Evolutionary conservation across 2,888 invertebrate species (phyloP), one percentile per base, ranked within the genome.

Genomic region (Chaitophorus viminalis): DNA sequence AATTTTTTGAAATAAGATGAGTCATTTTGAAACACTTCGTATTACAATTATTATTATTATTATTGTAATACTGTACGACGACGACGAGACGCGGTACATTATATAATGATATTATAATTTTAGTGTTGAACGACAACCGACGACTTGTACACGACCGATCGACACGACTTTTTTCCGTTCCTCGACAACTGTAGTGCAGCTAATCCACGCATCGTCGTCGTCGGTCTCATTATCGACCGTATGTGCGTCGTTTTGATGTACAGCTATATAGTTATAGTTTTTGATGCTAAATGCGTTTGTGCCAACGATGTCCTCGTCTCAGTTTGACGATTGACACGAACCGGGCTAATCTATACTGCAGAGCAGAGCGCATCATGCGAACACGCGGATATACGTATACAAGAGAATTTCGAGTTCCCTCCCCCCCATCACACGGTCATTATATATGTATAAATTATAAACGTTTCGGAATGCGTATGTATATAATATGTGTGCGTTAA

Each of bases 261-360:
- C n/a, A n/a, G n/a, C n/a, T n/a, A n/a, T n/a, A n/a, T n/a, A n/a
- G n/a, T n/a, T n/a, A n/a, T 46, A 46, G n/a, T 65, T 65, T 65
- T 0, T 29, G 11, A 9, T 29, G 65, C 11, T 65, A 9, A 5
- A n/a, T n/a, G 65, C 29, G 65, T 65, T n/a, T 65, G 65, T 31
- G 78, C 54, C 25, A 36, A 79, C 60, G 78, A 78, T 33, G 77
- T 8, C 14, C 33, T 36, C 60, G 60, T 25, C 60, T 1, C 60
- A 33, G 60, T 17, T 25, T 5, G 79, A n/a, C n/a, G 79, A 79
- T 79, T 79, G 79, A 79, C 79, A 29, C 9, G 79, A 39, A 18
- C 79, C 79, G 79, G 65, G 79, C 65, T 79, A 79, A 79, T 79
- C 29, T 68, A n/a, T n/a, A n/a, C n/a, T n/a, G n/a, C n/a, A n/a